Evolutionary conservation across 2,113 vertebrate species (phyloP), one percentile per base, ranked within the genome.

Genomic region (Ptilorrhoa leucosticta): DNA sequence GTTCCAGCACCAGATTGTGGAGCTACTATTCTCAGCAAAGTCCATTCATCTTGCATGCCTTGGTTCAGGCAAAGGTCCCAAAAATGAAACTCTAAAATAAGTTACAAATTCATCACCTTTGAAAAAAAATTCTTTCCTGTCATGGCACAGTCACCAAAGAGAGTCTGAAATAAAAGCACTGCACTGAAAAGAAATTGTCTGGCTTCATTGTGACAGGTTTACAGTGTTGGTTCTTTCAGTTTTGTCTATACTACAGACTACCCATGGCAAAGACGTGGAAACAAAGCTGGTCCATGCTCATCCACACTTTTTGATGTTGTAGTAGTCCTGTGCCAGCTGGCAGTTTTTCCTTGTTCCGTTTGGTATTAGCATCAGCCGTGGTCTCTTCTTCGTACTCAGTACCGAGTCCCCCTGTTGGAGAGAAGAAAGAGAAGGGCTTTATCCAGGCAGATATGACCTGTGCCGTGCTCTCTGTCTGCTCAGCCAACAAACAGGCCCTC

Each of bases 71-170:
- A 95, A 65, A 88, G 45, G 83, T 78, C 71, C 71, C 58, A 83
- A 90, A 93, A 51, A 92, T 51, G 9, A 70, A 81, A 83, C 45
- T 65, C 86, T 92, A 93, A 90, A 94, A 94, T 81, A 92, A 85
- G 68, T 63, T 51, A 86, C 15, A 83, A 88, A 94, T 88, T 33
- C n/a, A 90, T 89, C 92, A 95, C 47, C 33, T 93, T 60, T 2
- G 13, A 71, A n/a, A 72, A 39, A 4, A 30, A 19, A 14, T 4
- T 33, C 24, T 79, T 16, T 60, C 85, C 61, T 80, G 14, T 80
- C 58, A 53, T 86, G 50, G 28, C 20, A 35, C 6, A 86, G 50
- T 83, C 63, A 73, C 54, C 26, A 85, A 61, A 72, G 5, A 64
- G 7, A 30, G 19, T 80, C 37, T 80, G 50, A 88, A 95, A 80